A percentile compares a stretch with the other conserved stretches of the same genome.
phyloP scores from a whole-genome alignment of 2,797 vertebrate species.

The Megaceryle alcyon region DNA sequence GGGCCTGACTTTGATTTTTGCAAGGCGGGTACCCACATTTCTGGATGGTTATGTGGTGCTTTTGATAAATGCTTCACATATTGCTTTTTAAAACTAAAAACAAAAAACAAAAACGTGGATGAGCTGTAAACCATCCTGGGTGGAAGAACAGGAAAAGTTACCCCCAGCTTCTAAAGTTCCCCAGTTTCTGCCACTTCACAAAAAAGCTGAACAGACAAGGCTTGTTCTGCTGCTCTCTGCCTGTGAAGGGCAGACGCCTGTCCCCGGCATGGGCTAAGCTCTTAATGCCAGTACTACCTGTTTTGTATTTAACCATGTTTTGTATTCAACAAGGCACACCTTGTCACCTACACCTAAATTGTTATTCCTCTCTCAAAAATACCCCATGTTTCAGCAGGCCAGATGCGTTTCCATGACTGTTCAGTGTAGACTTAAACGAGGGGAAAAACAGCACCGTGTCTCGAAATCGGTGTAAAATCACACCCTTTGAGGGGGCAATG shows the following conservation, averaged over 20 bases:
- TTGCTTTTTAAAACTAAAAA: too few species aligned
- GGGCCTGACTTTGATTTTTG: neutral
- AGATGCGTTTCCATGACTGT: neutral
- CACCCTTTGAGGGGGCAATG: neutral
- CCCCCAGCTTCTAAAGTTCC: neutral
- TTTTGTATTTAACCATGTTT: neutral
- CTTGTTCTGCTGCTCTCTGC: neutral
- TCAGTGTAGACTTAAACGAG: accelerated
- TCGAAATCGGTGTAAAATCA: neutral
- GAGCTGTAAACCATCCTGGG: neutral
- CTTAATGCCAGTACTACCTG: neutral
- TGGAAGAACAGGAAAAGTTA: neutral
- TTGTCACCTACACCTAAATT: neutral
- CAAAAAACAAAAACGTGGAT: too few species aligned
- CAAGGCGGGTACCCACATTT: too few species aligned
- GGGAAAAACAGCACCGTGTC: neutral
- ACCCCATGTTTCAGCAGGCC: neutral
- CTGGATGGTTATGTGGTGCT: neutral
- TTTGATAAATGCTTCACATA: too few species aligned
- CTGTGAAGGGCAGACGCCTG: neutral
- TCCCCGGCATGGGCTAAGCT: neutral
- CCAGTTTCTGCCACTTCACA: neutral
- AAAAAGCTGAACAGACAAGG: too few species aligned
- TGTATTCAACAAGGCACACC: neutral
- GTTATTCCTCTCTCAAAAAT: neutral